These are phyloP conservation scores for Leptinotarsa defecta DNA, from an alignment of 1,140 invertebrate species.

Conservation along the genomic window DNA sequence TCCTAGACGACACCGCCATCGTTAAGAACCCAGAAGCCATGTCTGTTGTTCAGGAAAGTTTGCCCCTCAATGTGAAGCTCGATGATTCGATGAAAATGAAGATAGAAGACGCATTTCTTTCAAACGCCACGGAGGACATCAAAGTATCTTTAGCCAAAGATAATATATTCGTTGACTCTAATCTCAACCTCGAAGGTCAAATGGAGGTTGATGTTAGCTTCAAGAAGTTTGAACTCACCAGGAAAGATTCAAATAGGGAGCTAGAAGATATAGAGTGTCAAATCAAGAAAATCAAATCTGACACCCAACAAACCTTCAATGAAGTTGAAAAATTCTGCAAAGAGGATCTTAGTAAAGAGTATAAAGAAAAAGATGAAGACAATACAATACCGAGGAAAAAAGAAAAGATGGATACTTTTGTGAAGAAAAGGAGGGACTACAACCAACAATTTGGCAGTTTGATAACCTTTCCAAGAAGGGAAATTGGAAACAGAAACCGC, in stretches of 20 bases:
- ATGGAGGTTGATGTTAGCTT: constrained; percentile 4
- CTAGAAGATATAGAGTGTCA: constrained; percentile 46
- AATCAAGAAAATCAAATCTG: constrained; percentile 43
- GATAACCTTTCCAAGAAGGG: constrained; percentile 51
- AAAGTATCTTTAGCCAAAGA: constrained; percentile 20
- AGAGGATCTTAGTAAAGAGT: constrained; percentile 53
- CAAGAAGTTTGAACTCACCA: constrained; percentile 26
- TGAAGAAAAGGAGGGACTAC: constrained; percentile 52
- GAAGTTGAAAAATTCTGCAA: constrained; percentile 54
- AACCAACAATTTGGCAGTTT: constrained; percentile 53
- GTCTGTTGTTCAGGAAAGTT: constrained; percentile 27
- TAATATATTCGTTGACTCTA: constrained; percentile 30
- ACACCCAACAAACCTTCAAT: constrained; percentile 39
- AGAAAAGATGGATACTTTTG: constrained; percentile 56
- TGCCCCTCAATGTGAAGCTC: constrained; percentile 11
- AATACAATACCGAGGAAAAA: constrained; percentile 55
- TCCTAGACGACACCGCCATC: constrained; percentile 33
- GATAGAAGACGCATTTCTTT: constrained; percentile 61
- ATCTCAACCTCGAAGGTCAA: constrained; percentile 17
- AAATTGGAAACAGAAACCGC: constrained; percentile 41
- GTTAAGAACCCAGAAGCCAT: constrained; percentile 29
- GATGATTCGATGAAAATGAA: constrained; percentile 49
- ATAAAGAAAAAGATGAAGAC: constrained; percentile 53
- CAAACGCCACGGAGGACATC: constrained; percentile 54
- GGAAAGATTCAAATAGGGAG: constrained; percentile 49